phyloP scores from a whole-genome alignment of 2,888 invertebrate genomes.

The Sminthurinus aureus region DNA sequence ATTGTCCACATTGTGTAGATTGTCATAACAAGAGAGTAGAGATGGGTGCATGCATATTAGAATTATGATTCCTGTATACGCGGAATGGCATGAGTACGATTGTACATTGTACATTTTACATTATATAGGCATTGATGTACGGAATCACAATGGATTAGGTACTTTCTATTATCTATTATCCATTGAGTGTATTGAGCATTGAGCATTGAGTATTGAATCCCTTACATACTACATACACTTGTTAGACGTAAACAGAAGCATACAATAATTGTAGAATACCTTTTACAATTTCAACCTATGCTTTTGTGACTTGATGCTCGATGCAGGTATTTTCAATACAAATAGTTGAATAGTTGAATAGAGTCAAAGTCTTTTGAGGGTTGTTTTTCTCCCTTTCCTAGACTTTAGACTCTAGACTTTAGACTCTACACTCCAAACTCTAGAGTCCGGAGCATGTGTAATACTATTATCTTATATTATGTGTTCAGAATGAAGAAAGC shows the following conservation, averaged over 20 bases:
- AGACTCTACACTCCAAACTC: background rate
- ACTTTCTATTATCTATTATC: background rate
- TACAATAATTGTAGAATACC: no score
- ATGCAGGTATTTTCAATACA: no score
- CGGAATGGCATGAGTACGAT: no score
- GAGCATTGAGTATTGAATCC: background rate
- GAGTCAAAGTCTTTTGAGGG: background rate
- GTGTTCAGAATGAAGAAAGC: no score
- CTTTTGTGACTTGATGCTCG: no score
- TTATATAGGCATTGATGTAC: background rate
- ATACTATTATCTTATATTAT: no score
- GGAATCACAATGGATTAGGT: background rate
- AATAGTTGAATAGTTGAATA: background rate
- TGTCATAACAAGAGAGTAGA: constrained; percentile 3
- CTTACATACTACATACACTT: background rate
- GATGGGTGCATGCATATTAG: background rate
- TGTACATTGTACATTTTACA: background rate
- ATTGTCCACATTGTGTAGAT: background rate
- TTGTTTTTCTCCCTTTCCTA: background rate
- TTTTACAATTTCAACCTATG: no score
- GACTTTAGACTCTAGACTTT: no score
- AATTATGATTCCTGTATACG: no score
- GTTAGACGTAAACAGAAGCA: no score
- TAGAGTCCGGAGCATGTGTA: no score
- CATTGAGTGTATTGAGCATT: background rate